Evolutionary conservation across 2,113 vertebrate genomes (phyloP).

Genomic region (Menura novaehollandiae): DNA sequence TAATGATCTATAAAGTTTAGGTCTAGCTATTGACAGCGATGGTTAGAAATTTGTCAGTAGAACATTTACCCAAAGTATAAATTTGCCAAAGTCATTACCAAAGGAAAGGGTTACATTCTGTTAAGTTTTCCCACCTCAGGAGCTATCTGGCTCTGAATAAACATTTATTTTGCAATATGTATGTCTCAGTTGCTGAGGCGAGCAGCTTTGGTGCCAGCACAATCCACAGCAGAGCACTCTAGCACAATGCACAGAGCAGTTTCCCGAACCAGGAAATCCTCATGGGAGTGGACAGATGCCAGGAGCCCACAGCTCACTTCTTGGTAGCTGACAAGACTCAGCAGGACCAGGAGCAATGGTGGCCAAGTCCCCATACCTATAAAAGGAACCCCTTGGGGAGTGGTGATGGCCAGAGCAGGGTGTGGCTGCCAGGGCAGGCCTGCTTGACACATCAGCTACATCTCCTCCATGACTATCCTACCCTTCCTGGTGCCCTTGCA

Average conservation of each 20-base stretch:
- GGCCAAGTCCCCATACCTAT: neutral
- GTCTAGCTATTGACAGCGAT: neutral
- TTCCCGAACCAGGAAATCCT: neutral
- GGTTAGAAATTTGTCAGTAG: neutral
- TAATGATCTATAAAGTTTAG: neutral
- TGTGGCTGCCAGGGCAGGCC: neutral
- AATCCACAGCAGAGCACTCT: neutral
- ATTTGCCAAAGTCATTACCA: neutral
- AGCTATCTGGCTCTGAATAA: neutral
- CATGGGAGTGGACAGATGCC: neutral
- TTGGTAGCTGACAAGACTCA: neutral
- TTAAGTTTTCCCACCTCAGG: neutral
- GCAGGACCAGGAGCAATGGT: neutral
- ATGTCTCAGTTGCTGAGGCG: accelerated
- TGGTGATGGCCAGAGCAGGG: neutral
- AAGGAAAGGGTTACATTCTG: neutral
- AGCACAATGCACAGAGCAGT: accelerated
- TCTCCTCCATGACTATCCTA: neutral
- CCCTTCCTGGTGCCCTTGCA: neutral
- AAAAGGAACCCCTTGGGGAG: neutral
- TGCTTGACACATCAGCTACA: neutral
- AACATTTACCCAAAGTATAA: neutral
- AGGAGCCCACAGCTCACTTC: neutral
- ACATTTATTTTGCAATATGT: neutral
- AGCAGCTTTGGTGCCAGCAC: neutral